Evolutionary conservation across 2,797 vertebrate species (phyloP), one percentile per base, ranked within the genome.

Genomic region (Ctenopoma multispine): DNA sequence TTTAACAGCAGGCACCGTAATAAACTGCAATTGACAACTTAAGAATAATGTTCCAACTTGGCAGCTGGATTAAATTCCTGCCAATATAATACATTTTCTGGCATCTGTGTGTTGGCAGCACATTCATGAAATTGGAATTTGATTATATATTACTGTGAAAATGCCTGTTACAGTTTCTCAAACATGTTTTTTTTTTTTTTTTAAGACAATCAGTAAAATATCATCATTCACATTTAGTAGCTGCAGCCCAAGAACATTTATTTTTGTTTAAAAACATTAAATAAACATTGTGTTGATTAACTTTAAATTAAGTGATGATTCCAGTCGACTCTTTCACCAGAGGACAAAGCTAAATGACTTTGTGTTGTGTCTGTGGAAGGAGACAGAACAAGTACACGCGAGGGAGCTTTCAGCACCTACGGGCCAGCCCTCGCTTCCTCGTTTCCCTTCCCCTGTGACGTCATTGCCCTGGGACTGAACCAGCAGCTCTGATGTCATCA

Each of bases 401-500:
- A 44, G 18, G 51, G 65, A 77, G 24, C 44, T 29, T 1, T 11
- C 10, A 15, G 29, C 59, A 15, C 24, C 12, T 29, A 41, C 41
- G 29, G 44, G 29, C 17, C 57, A 51, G 41, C 24, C 61, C 18
- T 12, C 21, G 43, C 11, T 7, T 44, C 12, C 20, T 18, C 5
- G 29, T 11, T 14, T 38, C 47, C 43, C 36, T 1, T n/a, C 53
- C 15, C 34, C 12, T 38, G 4, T 61, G 50, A 61, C 65, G 40
- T 58, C 62, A n/a, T 38, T 46, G 23, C 36, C 23, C 40, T 49
- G 70, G 51, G 63, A 64, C 62, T 50, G 58, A 80, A 15, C 53
- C 69, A 34, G 56, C 72, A 20, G 58, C 87, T 88, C 72, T 84
- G 87, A 90, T 90, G 89, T 66, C 67, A 65, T 71, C 34, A 31